Conservation (phyloP, 2,888 invertebrate genomes). For the Hirtodrosophila histrioides region DNA sequence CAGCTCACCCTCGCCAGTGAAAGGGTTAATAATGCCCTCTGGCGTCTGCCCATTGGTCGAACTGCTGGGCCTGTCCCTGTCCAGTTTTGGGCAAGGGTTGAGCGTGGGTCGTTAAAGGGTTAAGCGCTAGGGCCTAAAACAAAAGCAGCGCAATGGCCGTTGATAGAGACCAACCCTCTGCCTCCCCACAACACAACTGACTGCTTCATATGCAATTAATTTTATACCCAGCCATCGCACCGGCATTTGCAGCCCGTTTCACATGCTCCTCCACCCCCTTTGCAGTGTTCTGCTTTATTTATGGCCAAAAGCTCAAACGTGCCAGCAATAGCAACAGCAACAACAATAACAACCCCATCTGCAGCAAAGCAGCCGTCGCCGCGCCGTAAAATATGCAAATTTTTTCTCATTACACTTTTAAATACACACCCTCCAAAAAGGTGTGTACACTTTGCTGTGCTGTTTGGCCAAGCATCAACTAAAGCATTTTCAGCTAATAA, state of each 20-base stretch:
- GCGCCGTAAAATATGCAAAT: conserved; percentile 66
- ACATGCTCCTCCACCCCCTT: conserved; percentile 4
- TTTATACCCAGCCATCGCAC: conserved; percentile 30
- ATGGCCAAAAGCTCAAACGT: conserved; percentile 45
- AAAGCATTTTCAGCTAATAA: no score
- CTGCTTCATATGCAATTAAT: conserved; percentile 46
- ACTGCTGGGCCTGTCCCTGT: conserved; percentile 16
- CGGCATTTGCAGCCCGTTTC: conserved; percentile 1
- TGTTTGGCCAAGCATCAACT: neutral
- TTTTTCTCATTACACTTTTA: conserved; percentile 62
- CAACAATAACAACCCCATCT: conserved; percentile 60
- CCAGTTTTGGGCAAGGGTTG: conserved; percentile 39
- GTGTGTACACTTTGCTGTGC: neutral
- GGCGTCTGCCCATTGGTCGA: conserved; percentile 42
- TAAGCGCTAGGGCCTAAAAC: conserved; percentile 40
- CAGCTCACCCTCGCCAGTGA: conserved; percentile 31
- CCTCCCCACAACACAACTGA: conserved; percentile 5
- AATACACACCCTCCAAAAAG: conserved; percentile 4
- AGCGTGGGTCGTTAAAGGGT: conserved; percentile 47
- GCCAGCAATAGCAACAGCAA: conserved; percentile 32
- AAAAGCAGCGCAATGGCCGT: conserved; percentile 33
- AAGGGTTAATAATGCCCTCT: conserved; percentile 40
- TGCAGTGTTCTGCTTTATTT: conserved; percentile 25
- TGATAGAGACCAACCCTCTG: conserved; percentile 15
- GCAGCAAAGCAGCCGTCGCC: conserved; percentile 35